Conservation (phyloP, 2,113 vertebrate species). For the Drymodes brunneopygia region DNA sequence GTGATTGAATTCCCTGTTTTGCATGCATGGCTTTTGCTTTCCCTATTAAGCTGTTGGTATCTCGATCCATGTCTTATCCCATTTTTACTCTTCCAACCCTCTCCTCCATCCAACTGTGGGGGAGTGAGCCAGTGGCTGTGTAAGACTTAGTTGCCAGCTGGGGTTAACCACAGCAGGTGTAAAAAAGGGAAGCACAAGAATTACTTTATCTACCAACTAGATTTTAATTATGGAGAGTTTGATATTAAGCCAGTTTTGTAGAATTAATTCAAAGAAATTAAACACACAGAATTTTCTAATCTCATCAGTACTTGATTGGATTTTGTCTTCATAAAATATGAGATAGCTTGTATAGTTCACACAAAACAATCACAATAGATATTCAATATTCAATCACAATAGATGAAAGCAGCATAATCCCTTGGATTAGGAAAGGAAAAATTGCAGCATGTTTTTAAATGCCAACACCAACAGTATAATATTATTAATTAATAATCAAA, state of each 20-base stretch:
- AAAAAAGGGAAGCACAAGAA: neutral
- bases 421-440: neutral
- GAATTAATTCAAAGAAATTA: neutral
- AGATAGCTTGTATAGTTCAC: neutral
- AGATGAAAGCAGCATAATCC: neutral
- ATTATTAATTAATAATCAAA: neutral
- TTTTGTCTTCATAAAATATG: neutral
- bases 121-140: accelerated
- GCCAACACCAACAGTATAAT: neutral
- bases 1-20: neutral
- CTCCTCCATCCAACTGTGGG: neutral
- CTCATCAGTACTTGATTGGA: neutral
- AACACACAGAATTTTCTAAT: neutral
- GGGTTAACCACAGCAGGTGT: neutral
- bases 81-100: neutral
- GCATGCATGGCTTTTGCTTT: neutral
- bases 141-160: neutral
- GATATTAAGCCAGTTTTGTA: neutral
- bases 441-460: neutral
- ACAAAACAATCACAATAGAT: neutral
- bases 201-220: neutral
- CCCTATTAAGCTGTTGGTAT: neutral
- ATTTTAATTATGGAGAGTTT: neutral
- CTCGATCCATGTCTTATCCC: neutral
- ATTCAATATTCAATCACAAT: neutral